These are phyloP conservation scores for Quadroppia sp. DNA, from an alignment of 2,888 invertebrate genomes.

Conservation along the genomic window DNA sequence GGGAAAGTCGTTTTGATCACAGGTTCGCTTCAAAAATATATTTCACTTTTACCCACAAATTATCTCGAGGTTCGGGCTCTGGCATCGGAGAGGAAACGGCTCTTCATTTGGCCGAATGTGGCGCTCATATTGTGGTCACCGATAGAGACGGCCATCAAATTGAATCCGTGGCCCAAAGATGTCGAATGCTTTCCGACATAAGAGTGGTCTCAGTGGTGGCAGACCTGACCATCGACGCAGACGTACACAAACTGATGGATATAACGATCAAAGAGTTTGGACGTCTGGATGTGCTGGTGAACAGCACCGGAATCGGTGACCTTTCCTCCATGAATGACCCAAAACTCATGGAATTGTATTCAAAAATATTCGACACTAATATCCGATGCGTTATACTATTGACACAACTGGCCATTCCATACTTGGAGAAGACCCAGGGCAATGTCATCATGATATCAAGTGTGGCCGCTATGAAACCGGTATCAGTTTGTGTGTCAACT, in stretches of 20 bases:
- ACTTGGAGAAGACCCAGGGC: neutral
- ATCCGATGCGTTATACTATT: neutral
- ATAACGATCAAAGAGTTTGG: neutral
- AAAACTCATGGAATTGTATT: neutral
- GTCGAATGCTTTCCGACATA: neutral
- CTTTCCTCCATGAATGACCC: neutral
- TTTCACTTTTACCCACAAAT: too few species aligned
- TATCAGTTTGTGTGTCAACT: neutral
- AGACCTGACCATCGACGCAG: neutral
- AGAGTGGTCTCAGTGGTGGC: neutral
- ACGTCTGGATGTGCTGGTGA: neutral
- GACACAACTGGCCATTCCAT: neutral
- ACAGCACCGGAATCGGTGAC: neutral
- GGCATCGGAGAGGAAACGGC: conserved; percentile 9
- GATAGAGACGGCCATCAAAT: conserved; percentile 10
- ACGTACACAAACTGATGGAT: neutral
- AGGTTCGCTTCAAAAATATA: neutral
- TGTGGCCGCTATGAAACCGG: neutral
- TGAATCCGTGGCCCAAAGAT: neutral
- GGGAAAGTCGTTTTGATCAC: conserved; percentile 8
- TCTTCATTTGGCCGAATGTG: neutral
- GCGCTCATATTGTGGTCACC: conserved; percentile 2
- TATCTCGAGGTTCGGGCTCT: conserved; percentile 26
- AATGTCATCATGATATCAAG: neutral
- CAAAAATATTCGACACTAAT: neutral